These are phyloP conservation scores for Pseudorhiza aurosa DNA, from an alignment of 30 jellyfish, hydroid and myxozoan species.

Conservation along the genomic window DNA sequence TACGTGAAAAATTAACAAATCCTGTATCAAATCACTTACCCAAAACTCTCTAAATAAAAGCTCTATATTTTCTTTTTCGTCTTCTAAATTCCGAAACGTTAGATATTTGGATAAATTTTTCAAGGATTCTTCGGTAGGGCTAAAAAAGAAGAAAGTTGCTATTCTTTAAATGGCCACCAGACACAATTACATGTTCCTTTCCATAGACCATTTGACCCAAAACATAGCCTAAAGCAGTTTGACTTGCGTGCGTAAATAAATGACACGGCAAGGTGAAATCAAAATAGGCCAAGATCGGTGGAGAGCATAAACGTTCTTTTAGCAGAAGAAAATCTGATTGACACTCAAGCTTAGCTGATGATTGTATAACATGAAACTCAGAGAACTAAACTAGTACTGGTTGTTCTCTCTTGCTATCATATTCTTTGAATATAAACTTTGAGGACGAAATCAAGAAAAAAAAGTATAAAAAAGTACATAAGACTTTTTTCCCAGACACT, in stretches of 20 bases:
- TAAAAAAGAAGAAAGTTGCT: constrained; percentile 19
- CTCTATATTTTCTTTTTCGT: constrained; percentile 62
- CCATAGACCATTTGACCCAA: constrained; percentile 15
- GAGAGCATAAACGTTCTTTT: constrained; percentile 24
- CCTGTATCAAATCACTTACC: constrained; percentile 54
- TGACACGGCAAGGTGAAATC: constrained; percentile 5
- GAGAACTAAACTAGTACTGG: too few relatives aligned
- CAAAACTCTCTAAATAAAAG: constrained; percentile 85
- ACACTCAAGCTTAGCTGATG: too few relatives aligned
- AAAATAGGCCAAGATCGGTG: constrained; percentile 22
- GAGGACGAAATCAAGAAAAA: too few relatives aligned
- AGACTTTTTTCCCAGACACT: neutral
- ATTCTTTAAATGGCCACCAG: too few relatives aligned
- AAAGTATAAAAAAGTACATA: too few relatives aligned
- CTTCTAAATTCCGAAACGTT: constrained; percentile 65
- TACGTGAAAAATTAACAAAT: neutral
- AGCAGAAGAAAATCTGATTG: too few relatives aligned
- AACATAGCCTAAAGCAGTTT: constrained; percentile 20
- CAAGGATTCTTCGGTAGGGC: constrained; percentile 95
- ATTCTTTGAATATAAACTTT: too few relatives aligned
- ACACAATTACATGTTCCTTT: constrained; percentile 15
- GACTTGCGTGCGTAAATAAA: constrained; percentile 14
- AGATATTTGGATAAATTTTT: constrained; percentile 53
- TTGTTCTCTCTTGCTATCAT: too few relatives aligned
- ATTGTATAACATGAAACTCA: too few relatives aligned